Conservation (phyloP, 2,888 invertebrate species). For the Margaritifera margaritifera region DNA sequence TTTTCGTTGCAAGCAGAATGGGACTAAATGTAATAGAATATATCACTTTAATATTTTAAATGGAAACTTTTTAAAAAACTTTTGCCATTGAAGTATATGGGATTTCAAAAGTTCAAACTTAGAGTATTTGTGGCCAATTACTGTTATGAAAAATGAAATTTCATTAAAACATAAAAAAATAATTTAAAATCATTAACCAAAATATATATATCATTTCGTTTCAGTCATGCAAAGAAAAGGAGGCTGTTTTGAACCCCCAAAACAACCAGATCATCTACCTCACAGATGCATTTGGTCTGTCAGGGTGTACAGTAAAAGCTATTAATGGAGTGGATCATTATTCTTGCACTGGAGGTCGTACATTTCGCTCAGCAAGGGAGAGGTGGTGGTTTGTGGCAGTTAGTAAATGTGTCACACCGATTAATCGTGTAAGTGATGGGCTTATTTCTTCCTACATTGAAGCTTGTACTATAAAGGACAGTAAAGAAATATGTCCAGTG, state of each 20-base stretch:
- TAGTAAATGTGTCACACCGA: constrained; percentile 80
- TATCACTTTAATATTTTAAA: no score
- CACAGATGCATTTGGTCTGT: constrained; percentile 72
- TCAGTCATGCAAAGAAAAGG: constrained; percentile 84
- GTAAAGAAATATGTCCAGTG: no score
- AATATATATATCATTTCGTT: constrained; percentile 34
- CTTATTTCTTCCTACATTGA: no score
- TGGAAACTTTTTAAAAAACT: no score
- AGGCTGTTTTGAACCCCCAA: constrained; percentile 80
- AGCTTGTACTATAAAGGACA: background rate
- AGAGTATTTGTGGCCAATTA: no score
- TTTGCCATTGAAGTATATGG: no score
- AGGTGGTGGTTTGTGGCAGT: constrained; percentile 96
- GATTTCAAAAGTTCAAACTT: no score
- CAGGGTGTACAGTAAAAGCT: constrained; percentile 51
- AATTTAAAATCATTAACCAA: no score
- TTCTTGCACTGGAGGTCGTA: constrained; percentile 72
- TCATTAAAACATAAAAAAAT: no score
- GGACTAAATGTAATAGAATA: no score
- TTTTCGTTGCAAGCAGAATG: no score
- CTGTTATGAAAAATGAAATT: no score
- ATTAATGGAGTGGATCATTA: constrained; percentile 42
- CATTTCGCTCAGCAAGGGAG: constrained; percentile 86
- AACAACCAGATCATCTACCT: constrained; percentile 88
- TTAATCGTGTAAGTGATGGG: background rate